Percentiles rank a stretch among this genome's conserved stretches.
Evolutionary conservation across 2,797 vertebrate species (phyloP).

Genomic region (Poeciliopsis presidionis): DNA sequence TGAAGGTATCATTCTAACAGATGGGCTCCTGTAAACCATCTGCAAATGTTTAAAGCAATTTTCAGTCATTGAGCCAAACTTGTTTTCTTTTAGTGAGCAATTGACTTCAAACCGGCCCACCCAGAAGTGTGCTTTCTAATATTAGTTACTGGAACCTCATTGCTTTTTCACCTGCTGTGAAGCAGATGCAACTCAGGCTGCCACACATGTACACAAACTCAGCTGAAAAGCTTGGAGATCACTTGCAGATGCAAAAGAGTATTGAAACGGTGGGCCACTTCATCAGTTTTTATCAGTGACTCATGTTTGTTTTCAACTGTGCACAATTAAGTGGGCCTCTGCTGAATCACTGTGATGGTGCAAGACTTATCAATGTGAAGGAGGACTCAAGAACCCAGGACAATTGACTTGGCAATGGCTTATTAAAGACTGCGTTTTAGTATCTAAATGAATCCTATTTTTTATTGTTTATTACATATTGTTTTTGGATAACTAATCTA

Average conservation of each 20-base stretch:
- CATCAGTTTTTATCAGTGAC: constrained; percentile 58
- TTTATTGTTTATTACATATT: neutral
- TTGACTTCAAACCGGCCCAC: constrained; percentile 47
- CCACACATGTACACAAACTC: constrained; percentile 39
- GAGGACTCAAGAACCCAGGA: constrained; percentile 8
- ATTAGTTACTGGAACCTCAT: constrained; percentile 40
- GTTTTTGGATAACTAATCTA: neutral
- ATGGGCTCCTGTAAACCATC: constrained; percentile 23
- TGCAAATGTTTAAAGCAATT: constrained; percentile 12
- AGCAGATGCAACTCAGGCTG: constrained; percentile 59
- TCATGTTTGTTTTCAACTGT: constrained; percentile 50
- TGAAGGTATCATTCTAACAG: constrained; percentile 1
- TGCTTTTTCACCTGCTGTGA: constrained; percentile 76
- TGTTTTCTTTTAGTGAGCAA: constrained; percentile 40
- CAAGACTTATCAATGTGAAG: constrained; percentile 28
- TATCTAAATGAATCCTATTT: neutral
- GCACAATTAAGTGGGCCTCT: constrained; percentile 51
- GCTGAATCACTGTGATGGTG: constrained; percentile 50
- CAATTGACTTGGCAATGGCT: neutral
- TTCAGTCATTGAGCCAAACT: constrained; percentile 28
- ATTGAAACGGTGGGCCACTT: constrained; percentile 36
- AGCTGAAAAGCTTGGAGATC: constrained; percentile 45
- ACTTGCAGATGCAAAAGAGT: constrained; percentile 55
- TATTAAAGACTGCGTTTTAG: constrained; percentile 4
- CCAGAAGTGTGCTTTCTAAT: constrained; percentile 59